Evolutionary conservation across 2,113 vertebrate genomes (phyloP).

Genomic region (Callocephalon fimbriatum): DNA sequence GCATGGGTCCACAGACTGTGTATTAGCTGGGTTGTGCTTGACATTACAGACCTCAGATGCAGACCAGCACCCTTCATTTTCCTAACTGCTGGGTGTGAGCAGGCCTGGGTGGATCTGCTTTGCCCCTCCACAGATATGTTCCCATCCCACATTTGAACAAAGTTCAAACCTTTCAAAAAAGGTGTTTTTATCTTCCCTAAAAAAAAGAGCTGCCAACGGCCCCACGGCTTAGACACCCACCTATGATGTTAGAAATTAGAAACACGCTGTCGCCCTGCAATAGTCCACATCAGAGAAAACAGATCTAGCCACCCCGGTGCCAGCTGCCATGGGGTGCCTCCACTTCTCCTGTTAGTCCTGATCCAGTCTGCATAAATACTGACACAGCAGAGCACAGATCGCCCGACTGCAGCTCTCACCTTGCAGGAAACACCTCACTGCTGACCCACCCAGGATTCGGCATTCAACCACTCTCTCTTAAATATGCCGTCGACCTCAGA

Average conservation of each 20-base stretch:
- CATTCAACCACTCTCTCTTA: not conserved
- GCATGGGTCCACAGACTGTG: accelerated
- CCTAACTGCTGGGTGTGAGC: not conserved
- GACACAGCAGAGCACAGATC: not conserved
- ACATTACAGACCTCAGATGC: not conserved
- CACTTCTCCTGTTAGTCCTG: not conserved
- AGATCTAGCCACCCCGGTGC: not conserved
- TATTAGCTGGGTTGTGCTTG: not conserved
- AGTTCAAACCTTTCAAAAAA: not conserved
- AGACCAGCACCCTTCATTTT: not conserved
- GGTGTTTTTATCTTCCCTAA: not conserved
- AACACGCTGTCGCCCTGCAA: accelerated
- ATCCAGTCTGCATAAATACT: not conserved
- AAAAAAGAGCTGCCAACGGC: not conserved
- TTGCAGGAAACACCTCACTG: not conserved
- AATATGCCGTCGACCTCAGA: accelerated
- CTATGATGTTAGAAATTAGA: not conserved
- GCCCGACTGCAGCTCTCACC: not conserved
- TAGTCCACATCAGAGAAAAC: not conserved
- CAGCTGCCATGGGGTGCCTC: not conserved
- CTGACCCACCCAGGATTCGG: accelerated
- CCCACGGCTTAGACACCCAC: not conserved
- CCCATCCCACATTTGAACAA: not conserved
- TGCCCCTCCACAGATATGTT: not conserved
- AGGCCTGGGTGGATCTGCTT: not conserved